A percentile compares a stretch with the other conserved stretches of the same genome.
Evolutionary conservation across 2,888 invertebrate genomes (phyloP).

Genomic region (Torymus aiolomorphi): DNA sequence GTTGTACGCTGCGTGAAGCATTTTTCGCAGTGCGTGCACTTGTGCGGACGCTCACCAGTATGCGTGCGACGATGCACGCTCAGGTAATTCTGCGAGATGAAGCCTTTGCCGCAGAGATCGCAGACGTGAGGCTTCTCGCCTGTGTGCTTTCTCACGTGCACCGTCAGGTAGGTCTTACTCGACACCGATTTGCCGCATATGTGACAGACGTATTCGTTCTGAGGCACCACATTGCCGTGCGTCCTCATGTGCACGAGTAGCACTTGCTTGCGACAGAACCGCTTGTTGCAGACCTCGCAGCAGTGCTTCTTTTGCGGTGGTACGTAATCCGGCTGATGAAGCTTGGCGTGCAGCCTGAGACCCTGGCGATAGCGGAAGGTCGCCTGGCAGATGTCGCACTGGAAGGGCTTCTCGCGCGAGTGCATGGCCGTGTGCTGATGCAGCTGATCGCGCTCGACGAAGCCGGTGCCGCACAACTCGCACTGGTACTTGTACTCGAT

Average conservation of each 20-base stretch:
- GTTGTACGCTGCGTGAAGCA: slow-evolving; percentile 74
- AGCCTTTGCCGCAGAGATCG: slow-evolving; percentile 74
- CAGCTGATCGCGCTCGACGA: slow-evolving; percentile 68
- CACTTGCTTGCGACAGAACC: slow-evolving; percentile 73
- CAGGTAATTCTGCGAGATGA: slow-evolving; percentile 73
- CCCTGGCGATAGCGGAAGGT: slow-evolving; percentile 74
- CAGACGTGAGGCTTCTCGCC: slow-evolving; percentile 81
- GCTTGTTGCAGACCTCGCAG: slow-evolving; percentile 73
- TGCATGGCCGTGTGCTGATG: slow-evolving; percentile 70
- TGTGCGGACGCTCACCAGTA: slow-evolving; percentile 73
- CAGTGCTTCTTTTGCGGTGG: slow-evolving; percentile 74
- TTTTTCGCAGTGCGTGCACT: slow-evolving; percentile 73
- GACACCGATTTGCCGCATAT: slow-evolving; percentile 81
- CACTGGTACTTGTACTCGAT: slow-evolving; percentile 72
- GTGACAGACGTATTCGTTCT: slow-evolving; percentile 78
- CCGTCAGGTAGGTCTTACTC: slow-evolving; percentile 79
- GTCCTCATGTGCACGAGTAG: slow-evolving; percentile 74
- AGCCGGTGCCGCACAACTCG: slow-evolving; percentile 70
- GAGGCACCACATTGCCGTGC: slow-evolving; percentile 63
- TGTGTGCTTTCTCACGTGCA: slow-evolving; percentile 80
- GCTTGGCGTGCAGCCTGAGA: slow-evolving; percentile 71
- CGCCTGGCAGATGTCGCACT: slow-evolving; percentile 72
- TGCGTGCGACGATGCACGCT: slow-evolving; percentile 73
- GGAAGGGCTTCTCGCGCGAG: slow-evolving; percentile 70
- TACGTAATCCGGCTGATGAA: slow-evolving; percentile 74